Conservation (phyloP, 2,797 vertebrate genomes). For the Acanthopagrus latus region DNA sequence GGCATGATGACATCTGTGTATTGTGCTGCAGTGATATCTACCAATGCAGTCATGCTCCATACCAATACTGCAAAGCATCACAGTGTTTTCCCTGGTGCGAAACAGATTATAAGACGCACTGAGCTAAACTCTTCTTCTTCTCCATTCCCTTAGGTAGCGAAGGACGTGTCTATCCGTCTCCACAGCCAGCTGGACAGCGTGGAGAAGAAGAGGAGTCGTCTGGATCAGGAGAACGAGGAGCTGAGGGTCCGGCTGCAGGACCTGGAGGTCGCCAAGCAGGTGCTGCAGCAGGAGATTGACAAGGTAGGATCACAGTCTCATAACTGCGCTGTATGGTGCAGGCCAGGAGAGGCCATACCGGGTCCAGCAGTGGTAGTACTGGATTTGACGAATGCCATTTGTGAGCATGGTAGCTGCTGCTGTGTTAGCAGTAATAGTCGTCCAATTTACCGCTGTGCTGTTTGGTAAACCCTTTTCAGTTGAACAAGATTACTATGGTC, state of each 20-base stretch:
- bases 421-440: too few species aligned
- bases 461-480: constrained; percentile 5
- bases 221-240: constrained; percentile 97
- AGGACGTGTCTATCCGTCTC: constrained; percentile 96
- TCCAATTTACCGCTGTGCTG: not conserved
- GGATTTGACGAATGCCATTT: not conserved
- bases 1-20: too few species aligned
- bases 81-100: too few species aligned
- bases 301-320: constrained; percentile 82
- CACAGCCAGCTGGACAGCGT: constrained; percentile 94
- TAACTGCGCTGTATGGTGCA: not conserved
- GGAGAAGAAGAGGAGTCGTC: constrained; percentile 92
- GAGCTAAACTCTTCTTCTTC: not conserved
- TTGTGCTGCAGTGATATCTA: too few species aligned
- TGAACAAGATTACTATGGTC: constrained; percentile 8
- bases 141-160: constrained; percentile 89
- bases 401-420: not conserved
- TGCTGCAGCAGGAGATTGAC: constrained; percentile 96
- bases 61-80: not conserved
- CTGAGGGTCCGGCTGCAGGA: constrained; percentile 93
- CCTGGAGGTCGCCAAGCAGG: constrained; percentile 95
- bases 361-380: not conserved
- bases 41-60: too few species aligned
- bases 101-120: not conserved
- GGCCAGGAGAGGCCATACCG: not conserved